Conservation (phyloP, 2,888 invertebrate genomes). For the Parasteatoda lunata region DNA sequence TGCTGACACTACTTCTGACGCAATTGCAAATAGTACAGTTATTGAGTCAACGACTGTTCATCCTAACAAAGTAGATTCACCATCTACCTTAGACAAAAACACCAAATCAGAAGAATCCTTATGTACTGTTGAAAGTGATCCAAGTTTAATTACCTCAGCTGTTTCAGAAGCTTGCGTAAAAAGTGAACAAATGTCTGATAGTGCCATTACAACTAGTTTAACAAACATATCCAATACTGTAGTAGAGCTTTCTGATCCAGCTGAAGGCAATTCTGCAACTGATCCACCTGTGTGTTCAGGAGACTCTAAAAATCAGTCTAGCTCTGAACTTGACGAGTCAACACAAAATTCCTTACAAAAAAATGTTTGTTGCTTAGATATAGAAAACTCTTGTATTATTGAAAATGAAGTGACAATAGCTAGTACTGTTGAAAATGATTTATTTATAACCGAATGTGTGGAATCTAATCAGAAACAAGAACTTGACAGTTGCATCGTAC, state of each 20-base stretch:
- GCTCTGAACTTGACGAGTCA: constrained; percentile 8
- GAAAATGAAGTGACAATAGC: constrained; percentile 56
- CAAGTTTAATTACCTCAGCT: constrained; percentile 35
- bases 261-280: constrained; percentile 39
- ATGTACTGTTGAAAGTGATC: constrained; percentile 1
- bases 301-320: constrained; percentile 24
- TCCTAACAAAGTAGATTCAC: constrained; percentile 10
- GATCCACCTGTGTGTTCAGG: constrained; percentile 2
- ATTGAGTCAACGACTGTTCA: background rate
- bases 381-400: constrained; percentile 40
- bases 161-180: constrained; percentile 41
- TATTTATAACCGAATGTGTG: constrained; percentile 27
- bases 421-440: constrained; percentile 41
- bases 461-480: constrained; percentile 42
- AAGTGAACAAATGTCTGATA: constrained; percentile 62
- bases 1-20: constrained; percentile 31
- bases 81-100: too few relatives aligned
- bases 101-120: constrained; percentile 4
- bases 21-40: background rate
- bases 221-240: constrained; percentile 59
- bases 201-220: constrained; percentile 65
- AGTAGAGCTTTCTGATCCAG: constrained; percentile 48
- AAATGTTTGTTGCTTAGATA: constrained; percentile 40
- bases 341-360: constrained; percentile 36
- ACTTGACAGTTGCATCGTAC: constrained; percentile 38